A percentile compares a stretch with the other conserved stretches of the same genome.
These are phyloP conservation scores for Haliclona indistincta DNA, from an alignment of 37 sponge, comb jelly and placozoan genomes.

Conservation along the genomic window DNA sequence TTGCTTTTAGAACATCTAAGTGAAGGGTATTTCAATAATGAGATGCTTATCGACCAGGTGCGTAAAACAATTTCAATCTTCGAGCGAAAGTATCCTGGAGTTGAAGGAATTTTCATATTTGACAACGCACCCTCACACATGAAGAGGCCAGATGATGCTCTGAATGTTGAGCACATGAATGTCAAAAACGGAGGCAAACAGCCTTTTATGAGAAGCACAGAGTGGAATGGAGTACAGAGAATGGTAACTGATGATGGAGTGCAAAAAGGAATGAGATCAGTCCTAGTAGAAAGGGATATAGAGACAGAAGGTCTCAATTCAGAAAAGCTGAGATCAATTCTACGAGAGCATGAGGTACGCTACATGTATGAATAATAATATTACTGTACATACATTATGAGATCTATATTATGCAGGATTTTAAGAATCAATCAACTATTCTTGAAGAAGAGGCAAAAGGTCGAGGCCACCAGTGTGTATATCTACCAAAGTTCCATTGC, in stretches of 20 bases:
- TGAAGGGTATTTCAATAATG: neutral
- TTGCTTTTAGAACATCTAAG: neutral
- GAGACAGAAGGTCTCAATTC: constrained; percentile 47
- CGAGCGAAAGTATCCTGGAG: constrained; percentile 3
- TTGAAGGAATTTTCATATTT: constrained; percentile 5
- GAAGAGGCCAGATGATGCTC: neutral
- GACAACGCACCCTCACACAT: constrained; percentile 27
- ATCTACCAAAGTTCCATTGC: constrained; percentile 57
- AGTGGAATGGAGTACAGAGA: constrained; percentile 10
- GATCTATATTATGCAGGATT: too few species aligned
- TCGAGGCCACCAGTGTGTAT: constrained; percentile 28
- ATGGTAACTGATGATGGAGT: constrained; percentile 24
- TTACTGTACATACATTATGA: too few species aligned
- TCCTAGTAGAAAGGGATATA: constrained; percentile 55
- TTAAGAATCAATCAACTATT: too few species aligned
- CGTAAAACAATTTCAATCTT: neutral
- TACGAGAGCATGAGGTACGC: too few species aligned
- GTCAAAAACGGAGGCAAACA: too few species aligned
- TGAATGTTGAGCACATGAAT: constrained; percentile 5
- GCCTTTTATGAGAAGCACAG: too few species aligned
- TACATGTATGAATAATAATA: too few species aligned
- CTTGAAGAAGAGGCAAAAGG: constrained; percentile 19
- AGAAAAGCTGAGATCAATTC: too few species aligned
- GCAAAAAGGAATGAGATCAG: constrained; percentile 28
- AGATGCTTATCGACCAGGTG: neutral